Evolutionary conservation across 2,113 vertebrate species (phyloP).

Genomic region (Condylura cristata): DNA sequence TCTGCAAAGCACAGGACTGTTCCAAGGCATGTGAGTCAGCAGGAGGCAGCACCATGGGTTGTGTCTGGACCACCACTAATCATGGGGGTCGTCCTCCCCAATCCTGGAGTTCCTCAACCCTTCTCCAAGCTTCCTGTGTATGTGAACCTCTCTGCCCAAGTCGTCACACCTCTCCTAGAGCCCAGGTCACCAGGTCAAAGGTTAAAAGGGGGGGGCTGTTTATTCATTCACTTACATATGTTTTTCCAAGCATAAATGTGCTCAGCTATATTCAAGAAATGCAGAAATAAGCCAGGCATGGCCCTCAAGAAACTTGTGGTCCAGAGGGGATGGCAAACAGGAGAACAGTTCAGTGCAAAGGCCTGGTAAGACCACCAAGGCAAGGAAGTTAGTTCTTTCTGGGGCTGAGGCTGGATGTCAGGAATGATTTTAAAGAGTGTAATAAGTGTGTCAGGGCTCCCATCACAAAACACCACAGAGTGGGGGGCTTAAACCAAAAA

Average conservation of each 20-base stretch:
- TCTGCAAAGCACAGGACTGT: neutral
- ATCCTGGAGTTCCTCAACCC: neutral
- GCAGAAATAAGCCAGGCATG: neutral
- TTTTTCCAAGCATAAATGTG: neutral
- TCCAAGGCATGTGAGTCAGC: neutral
- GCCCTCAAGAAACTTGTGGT: neutral
- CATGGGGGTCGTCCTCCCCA: neutral
- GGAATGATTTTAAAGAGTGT: neutral
- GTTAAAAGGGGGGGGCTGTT: neutral
- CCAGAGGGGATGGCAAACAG: neutral
- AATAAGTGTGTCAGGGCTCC: neutral
- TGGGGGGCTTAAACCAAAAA: neutral
- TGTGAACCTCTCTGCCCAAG: neutral
- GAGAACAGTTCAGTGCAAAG: neutral
- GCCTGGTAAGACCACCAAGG: neutral
- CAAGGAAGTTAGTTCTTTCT: neutral
- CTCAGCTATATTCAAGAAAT: neutral
- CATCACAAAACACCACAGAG: neutral
- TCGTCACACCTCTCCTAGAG: neutral
- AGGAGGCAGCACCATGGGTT: accelerated
- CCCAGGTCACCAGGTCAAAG: neutral
- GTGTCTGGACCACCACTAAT: neutral
- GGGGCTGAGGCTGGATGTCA: no score
- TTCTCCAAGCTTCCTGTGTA: neutral
- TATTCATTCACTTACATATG: neutral